Percentiles rank a stretch among this genome's conserved stretches.
phyloP scores from a whole-genome alignment of 2,888 invertebrate species.

The Heliothis peltigera region DNA sequence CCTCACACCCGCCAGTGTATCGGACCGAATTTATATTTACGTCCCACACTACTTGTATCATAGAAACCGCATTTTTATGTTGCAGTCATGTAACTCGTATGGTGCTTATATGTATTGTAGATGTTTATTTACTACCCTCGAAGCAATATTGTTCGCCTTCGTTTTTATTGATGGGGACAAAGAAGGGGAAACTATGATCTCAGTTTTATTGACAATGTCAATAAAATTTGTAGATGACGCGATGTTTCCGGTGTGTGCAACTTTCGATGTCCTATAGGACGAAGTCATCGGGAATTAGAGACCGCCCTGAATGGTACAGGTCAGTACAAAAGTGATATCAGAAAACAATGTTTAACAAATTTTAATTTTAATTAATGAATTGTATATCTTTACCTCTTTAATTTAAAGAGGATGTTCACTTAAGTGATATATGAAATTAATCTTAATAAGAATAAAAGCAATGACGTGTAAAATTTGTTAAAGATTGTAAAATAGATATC shows the following conservation, averaged over 20 bases:
- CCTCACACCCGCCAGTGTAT: conserved; percentile 70
- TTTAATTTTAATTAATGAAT: too few species aligned
- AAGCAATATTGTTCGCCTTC: conserved; percentile 75
- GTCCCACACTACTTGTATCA: conserved; percentile 70
- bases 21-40: conserved; percentile 81
- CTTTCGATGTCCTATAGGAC: conserved; percentile 30
- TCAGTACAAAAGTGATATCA: conserved; percentile 30
- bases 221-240: conserved; percentile 68
- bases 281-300: conserved; percentile 39
- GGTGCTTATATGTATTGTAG: conserved; percentile 82
- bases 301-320: conserved; percentile 46
- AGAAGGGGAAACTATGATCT: conserved; percentile 71
- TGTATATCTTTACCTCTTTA: conserved; percentile 37
- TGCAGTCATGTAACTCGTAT: conserved; percentile 82
- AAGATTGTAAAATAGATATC: conserved; percentile 17
- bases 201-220: conserved; percentile 75
- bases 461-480: conserved; percentile 12
- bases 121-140: conserved; percentile 67
- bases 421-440: conserved; percentile 36
- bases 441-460: conserved; percentile 16
- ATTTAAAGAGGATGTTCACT: conserved; percentile 33
- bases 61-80: conserved; percentile 73
- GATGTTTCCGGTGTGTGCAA: conserved; percentile 60
- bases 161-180: conserved; percentile 61
- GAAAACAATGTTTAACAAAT: conserved; percentile 17